phyloP scores from a whole-genome alignment of 2,797 vertebrate genomes.

The Chaetodon trifasciatus region DNA sequence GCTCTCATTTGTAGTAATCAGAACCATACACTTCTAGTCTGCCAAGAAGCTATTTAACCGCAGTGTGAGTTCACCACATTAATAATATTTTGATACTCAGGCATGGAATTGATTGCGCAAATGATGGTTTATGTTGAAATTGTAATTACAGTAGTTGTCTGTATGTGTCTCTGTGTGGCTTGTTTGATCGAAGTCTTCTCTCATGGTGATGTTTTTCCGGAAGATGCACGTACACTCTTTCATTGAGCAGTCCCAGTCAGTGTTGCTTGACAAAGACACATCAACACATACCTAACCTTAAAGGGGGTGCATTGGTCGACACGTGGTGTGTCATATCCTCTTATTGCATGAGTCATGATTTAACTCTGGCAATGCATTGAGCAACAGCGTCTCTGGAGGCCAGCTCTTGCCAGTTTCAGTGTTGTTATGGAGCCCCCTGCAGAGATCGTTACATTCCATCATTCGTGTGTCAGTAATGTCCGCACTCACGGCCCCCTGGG shows the following conservation, averaged over 20 bases:
- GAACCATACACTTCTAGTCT: slow-evolving; percentile 29
- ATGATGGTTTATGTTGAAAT: background rate
- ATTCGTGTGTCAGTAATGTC: slow-evolving; percentile 67
- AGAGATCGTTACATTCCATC: slow-evolving; percentile 72
- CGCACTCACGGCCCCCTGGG: slow-evolving; percentile 23
- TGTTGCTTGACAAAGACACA: background rate
- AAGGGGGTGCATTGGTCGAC: slow-evolving; percentile 29
- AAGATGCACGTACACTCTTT: background rate
- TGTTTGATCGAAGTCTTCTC: background rate
- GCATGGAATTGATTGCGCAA: slow-evolving; percentile 10
- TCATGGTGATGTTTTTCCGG: background rate
- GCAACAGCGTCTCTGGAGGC: slow-evolving; percentile 48
- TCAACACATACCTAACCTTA: background rate
- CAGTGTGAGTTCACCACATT: slow-evolving; percentile 29
- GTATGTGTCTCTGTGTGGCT: background rate
- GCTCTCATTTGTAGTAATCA: slow-evolving; percentile 35
- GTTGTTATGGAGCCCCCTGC: slow-evolving; percentile 59
- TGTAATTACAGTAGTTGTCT: background rate
- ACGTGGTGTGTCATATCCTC: slow-evolving; percentile 62
- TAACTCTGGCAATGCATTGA: slow-evolving; percentile 35
- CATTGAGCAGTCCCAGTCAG: background rate
- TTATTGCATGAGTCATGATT: slow-evolving; percentile 61
- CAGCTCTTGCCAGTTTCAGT: slow-evolving; percentile 45
- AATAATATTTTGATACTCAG: background rate
- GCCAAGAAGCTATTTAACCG: slow-evolving; percentile 56